Conservation (phyloP, 2,888 invertebrate genomes). For the Ariolimax columbianus region DNA sequence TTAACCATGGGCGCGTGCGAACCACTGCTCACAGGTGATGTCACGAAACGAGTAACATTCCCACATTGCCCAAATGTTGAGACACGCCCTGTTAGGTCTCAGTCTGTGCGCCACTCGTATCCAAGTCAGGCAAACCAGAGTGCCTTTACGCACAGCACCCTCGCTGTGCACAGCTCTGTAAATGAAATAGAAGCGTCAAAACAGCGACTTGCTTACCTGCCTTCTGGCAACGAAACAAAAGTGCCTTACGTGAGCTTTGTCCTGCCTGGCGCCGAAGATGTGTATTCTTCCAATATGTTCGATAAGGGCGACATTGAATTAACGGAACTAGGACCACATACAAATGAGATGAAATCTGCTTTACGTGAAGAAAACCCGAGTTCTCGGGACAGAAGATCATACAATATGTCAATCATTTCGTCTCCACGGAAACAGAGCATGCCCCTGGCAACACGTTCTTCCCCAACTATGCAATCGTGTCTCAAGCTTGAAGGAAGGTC, state of each 20-base stretch:
- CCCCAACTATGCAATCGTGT: background rate
- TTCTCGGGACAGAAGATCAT: background rate
- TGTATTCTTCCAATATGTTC: background rate
- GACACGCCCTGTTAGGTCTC: background rate
- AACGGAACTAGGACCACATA: background rate
- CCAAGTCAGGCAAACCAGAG: background rate
- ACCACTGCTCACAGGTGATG: slow-evolving; percentile 36
- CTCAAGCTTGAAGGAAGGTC: background rate
- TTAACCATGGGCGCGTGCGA: slow-evolving; percentile 33
- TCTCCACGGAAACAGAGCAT: too few relatives aligned
- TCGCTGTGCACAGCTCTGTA: background rate
- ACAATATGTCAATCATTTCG: background rate
- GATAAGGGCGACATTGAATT: background rate
- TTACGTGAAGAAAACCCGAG: background rate
- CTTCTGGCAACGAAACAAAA: background rate
- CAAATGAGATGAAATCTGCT: background rate
- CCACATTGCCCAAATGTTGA: background rate
- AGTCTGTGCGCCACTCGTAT: background rate
- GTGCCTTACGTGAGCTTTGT: background rate
- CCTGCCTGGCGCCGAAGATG: background rate
- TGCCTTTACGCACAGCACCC: background rate
- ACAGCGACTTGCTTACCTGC: background rate
- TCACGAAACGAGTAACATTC: slow-evolving; percentile 15
- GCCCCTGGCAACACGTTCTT: background rate
- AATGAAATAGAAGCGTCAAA: background rate